Conservation (phyloP, 2,113 vertebrate genomes). For the Lynx canadensis region DNA sequence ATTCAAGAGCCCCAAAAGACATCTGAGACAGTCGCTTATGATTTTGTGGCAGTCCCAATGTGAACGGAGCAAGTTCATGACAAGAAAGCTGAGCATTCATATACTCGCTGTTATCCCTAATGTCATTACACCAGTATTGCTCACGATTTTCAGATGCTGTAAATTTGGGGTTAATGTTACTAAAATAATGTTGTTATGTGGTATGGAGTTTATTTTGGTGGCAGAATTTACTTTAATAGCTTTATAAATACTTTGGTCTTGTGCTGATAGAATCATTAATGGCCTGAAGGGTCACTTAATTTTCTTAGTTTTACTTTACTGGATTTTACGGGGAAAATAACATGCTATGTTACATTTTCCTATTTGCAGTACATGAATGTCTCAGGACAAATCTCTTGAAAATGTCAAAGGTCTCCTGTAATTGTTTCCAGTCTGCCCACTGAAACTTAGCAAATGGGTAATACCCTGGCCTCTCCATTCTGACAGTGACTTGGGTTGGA, state of each 20-base stretch:
- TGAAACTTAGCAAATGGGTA: not conserved
- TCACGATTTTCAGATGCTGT: not conserved
- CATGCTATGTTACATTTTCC: not conserved
- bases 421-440: not conserved
- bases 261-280: not conserved
- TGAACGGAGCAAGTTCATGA: not conserved
- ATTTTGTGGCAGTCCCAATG: not conserved
- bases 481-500: not conserved
- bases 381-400: not conserved
- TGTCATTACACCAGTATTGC: not conserved
- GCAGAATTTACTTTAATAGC: conserved; percentile 12
- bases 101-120: not conserved
- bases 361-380: not conserved
- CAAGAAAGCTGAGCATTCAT: not conserved
- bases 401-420: not conserved
- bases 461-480: not conserved
- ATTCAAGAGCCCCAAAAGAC: not conserved
- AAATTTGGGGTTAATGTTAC: not conserved
- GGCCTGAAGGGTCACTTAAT: not conserved
- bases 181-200: not conserved
- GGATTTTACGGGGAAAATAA: conserved; percentile 5
- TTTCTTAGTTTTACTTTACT: not conserved
- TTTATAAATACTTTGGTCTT: not conserved
- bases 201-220: not conserved
- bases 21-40: not conserved